Evolutionary conservation across 2,113 vertebrate species (phyloP), one percentile per base, ranked within the genome.

Genomic region (Lampris megalopsis): DNA sequence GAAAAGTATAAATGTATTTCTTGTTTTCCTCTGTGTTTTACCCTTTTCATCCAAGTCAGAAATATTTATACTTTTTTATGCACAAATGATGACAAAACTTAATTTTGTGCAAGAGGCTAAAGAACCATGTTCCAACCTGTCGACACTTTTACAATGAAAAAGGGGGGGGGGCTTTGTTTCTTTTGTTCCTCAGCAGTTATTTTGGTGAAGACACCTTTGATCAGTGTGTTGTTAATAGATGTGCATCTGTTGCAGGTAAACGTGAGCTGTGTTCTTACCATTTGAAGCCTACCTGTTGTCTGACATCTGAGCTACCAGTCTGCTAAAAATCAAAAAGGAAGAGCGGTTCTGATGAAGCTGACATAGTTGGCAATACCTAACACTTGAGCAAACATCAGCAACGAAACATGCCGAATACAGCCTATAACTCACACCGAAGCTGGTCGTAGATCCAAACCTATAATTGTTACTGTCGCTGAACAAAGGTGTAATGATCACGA

Each of bases 371-470:
- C 42, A 53, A 66, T 37, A 72, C 42, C 63, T 37, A 38, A 52
- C 24, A 43, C 59, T 66, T 76, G 52, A 52, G 59, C 48, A 48
- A 78, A 50, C 53, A 42, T 59, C 52, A 75, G 48, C 66, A 58
- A 71, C 62, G 52, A 63, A 56, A 49, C 49, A 58, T 35, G 35
- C 40, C 64, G 47, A 79, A 71, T 81, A 69, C 47, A 49, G 24
- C 24, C 1, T 11, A 50, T 72, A 62, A 73, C 40, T 62, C 9
- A 38, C 61, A 67, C 35, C 41, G 64, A n/a, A 79, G 72, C 62
- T 72, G 60, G 66, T 77, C 77, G 84, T 38, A 75, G 70, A 81
- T 79, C 57, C 60, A 84, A 41, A 62, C 47, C 36, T 62, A 43
- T 62, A 74, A 70, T 54, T 71, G 65, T 64, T 50, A 69, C 0